phyloP scores from a whole-genome alignment of 2,113 vertebrate species.

The Alexandromys fortis region DNA sequence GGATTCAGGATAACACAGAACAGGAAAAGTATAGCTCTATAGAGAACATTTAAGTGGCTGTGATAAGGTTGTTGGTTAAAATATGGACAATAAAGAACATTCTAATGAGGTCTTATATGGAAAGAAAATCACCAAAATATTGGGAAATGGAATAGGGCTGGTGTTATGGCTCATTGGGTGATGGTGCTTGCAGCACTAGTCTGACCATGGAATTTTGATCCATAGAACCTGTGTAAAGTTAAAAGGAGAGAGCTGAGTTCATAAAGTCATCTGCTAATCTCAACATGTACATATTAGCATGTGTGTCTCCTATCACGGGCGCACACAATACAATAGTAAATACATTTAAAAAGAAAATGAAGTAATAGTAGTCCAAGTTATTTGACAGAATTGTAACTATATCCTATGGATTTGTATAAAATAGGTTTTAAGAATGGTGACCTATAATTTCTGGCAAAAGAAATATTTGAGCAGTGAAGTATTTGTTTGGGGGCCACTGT shows the following conservation, averaged over 20 bases:
- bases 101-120: neutral
- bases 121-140: neutral
- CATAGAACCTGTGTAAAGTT: neutral
- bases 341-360: neutral
- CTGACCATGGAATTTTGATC: neutral
- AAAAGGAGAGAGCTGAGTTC: neutral
- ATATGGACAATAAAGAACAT: neutral
- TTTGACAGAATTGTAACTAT: neutral
- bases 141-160: too few relatives aligned
- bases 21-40: neutral
- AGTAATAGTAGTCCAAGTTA: neutral
- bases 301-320: accelerated
- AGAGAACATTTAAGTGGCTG: neutral
- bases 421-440: neutral
- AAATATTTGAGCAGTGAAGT: neutral
- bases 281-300: too few relatives aligned
- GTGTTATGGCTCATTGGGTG: neutral
- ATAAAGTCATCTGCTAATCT: too few relatives aligned
- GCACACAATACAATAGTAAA: neutral
- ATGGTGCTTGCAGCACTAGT: neutral
- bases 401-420: neutral
- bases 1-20: neutral
- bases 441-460: neutral
- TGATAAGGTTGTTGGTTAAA: neutral
- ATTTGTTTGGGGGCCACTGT: neutral